phyloP scores from a whole-genome alignment of 2,113 vertebrate species.

The Xenus cinereus region DNA sequence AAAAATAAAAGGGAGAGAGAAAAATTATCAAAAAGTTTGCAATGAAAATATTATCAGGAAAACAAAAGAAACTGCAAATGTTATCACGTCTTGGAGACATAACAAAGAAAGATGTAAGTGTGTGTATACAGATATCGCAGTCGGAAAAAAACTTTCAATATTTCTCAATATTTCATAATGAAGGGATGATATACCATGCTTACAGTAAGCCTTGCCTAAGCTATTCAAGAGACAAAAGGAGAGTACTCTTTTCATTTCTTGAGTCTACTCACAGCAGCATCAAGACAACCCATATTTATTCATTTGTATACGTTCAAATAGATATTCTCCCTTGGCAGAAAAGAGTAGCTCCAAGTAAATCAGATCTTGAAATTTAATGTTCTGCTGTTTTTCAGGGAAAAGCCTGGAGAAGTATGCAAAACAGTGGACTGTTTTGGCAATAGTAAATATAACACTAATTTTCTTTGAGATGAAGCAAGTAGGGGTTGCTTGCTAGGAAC shows the following conservation, averaged over 20 bases:
- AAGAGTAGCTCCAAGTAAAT: constrained; percentile 51
- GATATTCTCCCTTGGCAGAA: constrained; percentile 21
- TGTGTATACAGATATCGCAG: not conserved
- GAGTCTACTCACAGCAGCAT: constrained; percentile 13
- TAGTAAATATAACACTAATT: not conserved
- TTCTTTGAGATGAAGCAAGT: constrained; percentile 24
- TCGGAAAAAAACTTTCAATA: constrained; percentile 2
- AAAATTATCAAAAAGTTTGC: constrained; percentile 42
- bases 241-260: constrained; percentile 21
- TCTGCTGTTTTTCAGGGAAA: constrained; percentile 55
- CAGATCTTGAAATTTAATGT: constrained; percentile 55
- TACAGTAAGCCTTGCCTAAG: not conserved
- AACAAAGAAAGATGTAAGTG: not conserved
- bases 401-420: not conserved
- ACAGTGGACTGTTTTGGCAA: not conserved
- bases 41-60: constrained; percentile 49
- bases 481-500: not conserved
- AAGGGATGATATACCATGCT: not conserved
- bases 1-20: not conserved
- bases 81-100: not conserved
- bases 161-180: not conserved
- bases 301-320: constrained; percentile 5
- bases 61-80: constrained; percentile 42
- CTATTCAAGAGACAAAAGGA: constrained; percentile 31
- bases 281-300: constrained; percentile 35